These are phyloP conservation scores for Hirtodrosophila duncani DNA, from an alignment of 2,888 invertebrate genomes.

Conservation along the genomic window DNA sequence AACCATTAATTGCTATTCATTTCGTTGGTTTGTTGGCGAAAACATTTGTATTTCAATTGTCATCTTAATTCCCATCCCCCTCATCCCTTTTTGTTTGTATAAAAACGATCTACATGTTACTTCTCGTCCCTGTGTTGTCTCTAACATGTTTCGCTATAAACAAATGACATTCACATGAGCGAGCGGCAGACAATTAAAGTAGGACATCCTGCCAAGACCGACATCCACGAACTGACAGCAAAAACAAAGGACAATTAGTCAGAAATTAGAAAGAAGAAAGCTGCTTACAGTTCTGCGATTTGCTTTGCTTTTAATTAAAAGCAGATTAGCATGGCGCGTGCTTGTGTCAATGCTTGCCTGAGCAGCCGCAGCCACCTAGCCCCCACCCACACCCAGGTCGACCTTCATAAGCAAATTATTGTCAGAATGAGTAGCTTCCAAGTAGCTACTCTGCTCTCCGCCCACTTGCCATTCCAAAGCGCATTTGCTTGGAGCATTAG, in stretches of 20 bases:
- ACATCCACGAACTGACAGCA: no score
- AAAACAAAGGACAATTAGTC: conserved; percentile 53
- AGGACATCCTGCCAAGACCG: conserved; percentile 19
- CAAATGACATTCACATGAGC: conserved; percentile 36
- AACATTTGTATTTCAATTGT: conserved; percentile 49
- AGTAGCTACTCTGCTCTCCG: background rate
- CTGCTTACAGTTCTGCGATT: conserved; percentile 47
- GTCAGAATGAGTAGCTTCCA: no score
- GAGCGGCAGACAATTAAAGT: conserved; percentile 25
- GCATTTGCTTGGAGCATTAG: conserved; percentile 47
- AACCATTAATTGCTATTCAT: conserved; percentile 35
- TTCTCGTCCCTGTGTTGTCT: conserved; percentile 29
- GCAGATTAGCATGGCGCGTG: conserved; percentile 66
- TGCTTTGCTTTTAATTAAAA: conserved; percentile 65
- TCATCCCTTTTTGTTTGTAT: conserved; percentile 1
- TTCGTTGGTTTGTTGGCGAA: conserved; percentile 28
- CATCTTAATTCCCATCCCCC: conserved; percentile 1
- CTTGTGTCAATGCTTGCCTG: conserved; percentile 38
- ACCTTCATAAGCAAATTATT: conserved; percentile 46
- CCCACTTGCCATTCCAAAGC: conserved; percentile 18
- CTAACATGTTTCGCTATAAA: conserved; percentile 28
- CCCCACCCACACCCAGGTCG: background rate
- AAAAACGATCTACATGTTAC: conserved; percentile 12
- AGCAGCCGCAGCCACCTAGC: background rate
- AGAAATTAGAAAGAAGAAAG: conserved; percentile 22